phyloP scores from a whole-genome alignment of 2,797 vertebrate genomes.

The Takifugu ocellatus region DNA sequence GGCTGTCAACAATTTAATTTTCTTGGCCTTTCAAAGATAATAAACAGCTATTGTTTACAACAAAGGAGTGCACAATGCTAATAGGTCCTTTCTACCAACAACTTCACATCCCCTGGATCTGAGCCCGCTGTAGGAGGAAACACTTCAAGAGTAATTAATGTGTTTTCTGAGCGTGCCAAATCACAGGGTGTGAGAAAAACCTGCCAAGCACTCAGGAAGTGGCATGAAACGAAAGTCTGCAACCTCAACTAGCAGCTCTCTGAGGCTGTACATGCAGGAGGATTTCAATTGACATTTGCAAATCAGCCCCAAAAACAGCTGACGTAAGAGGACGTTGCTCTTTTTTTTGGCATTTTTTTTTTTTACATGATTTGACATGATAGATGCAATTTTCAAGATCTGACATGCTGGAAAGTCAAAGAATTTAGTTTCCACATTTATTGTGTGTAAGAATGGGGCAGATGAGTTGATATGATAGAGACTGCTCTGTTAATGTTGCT shows the following conservation, averaged over 20 bases:
- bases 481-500: no score
- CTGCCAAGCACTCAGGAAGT: constrained; percentile 41
- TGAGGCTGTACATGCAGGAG: constrained; percentile 5
- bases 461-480: no score
- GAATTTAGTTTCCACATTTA: no score
- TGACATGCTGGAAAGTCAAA: no score
- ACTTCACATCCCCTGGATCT: constrained; percentile 26
- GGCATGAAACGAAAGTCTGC: constrained; percentile 28
- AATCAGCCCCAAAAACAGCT: not conserved
- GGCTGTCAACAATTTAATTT: constrained; percentile 34
- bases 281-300: constrained; percentile 5
- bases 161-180: constrained; percentile 69
- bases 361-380: no score
- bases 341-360: not conserved
- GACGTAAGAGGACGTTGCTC: not conserved
- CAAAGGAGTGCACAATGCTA: constrained; percentile 14
- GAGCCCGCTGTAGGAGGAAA: constrained; percentile 51
- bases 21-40: constrained; percentile 4
- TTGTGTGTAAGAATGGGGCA: no score
- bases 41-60: constrained; percentile 9
- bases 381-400: no score
- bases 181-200: constrained; percentile 32
- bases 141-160: constrained; percentile 71
- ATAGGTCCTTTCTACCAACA: constrained; percentile 37
- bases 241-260: constrained; percentile 26